Percentiles rank a stretch among this genome's conserved stretches.
phyloP scores from a whole-genome alignment of 2,888 invertebrate species.

The Thelaira solivaga region DNA sequence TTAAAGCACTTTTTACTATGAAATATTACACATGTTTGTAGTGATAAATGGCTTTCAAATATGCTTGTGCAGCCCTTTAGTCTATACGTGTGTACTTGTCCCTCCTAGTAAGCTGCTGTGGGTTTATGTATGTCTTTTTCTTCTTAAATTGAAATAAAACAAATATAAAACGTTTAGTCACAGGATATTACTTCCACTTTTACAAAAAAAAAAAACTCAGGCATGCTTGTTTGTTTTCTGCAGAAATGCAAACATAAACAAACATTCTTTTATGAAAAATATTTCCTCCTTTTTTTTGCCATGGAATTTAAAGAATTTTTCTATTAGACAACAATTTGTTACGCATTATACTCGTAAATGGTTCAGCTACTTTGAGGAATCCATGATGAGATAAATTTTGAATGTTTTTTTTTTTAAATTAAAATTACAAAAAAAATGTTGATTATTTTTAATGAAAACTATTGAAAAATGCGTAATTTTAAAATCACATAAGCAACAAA shows the following conservation, averaged over 20 bases:
- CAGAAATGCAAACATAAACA: conserved; percentile 34
- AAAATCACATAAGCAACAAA: too few relatives aligned
- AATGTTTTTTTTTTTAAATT: conserved; percentile 52
- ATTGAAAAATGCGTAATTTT: too few relatives aligned
- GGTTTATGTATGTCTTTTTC: background rate
- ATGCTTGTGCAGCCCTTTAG: too few relatives aligned
- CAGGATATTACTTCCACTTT: conserved; percentile 77
- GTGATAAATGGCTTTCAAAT: too few relatives aligned
- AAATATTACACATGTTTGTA: too few relatives aligned
- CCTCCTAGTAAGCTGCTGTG: conserved; percentile 39
- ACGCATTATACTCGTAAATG: conserved; percentile 53
- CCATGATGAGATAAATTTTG: conserved; percentile 29
- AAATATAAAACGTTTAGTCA: conserved; percentile 78
- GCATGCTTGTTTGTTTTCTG: conserved; percentile 16
- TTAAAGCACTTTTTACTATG: too few relatives aligned
- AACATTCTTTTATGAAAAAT: conserved; percentile 7
- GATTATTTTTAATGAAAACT: too few relatives aligned
- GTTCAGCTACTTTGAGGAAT: conserved; percentile 38
- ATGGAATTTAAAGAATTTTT: conserved; percentile 67
- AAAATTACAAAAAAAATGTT: too few relatives aligned
- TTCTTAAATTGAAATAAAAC: conserved; percentile 74
- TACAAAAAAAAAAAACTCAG: background rate
- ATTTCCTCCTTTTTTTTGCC: conserved; percentile 22
- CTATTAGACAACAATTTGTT: conserved; percentile 72
- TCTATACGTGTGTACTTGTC: conserved; percentile 11